Base-by-base conservation (phyloP, 2,797 vertebrate species). In the Liparis tanakae region DNA sequence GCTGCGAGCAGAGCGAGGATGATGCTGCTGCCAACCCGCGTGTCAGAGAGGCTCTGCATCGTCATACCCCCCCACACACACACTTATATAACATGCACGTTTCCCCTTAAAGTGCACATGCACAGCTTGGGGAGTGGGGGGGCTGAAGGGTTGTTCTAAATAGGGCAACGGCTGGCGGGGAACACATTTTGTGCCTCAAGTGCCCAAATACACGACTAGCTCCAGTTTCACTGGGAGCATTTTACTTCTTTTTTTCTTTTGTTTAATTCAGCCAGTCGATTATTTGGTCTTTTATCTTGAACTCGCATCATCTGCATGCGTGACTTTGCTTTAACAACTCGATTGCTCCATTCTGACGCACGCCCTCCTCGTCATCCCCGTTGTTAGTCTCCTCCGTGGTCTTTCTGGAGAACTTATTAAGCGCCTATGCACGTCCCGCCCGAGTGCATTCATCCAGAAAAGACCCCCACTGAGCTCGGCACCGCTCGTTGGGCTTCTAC, bases 21-120 rank as follows among this genome's bases (percentile, higher is more conserved):
- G 90, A 79, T 84, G 91, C 90, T 91, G 91, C 90, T 91, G 92
- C 76, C 86, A 88, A 72, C 81, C 87, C 84, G 86, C 90, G 88
- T 90, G 88, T 91, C 91, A 88, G 66, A 82, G 65, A 51, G 50
- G 72, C 82, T 85, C 73, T 76, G 69, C 81, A 44, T 86, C 72
- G 68, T 79, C 81, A 81, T 39, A 58, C 39, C 30, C 53, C 20
- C 63, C 30, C 44, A 41, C 59, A 57, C 74, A 20, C 69, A n/a
- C 39, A 39, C 88, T 93, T 93, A 93, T 60, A 76, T 93, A 93
- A 93, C 78, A 66, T 39, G 58, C 66, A 78, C 75, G 81, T 88
- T 88, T 85, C 80, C 75, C 85, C 87, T 90, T 75, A 65, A 89
- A 83, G 90, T 83, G 84, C 46, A 87, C 72, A 50, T 63, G 82